A percentile compares a stretch with the other conserved stretches of the same genome.
Evolutionary conservation across 2,888 invertebrate genomes (phyloP).

Genomic region (Exephanes ischioxanthus): DNA sequence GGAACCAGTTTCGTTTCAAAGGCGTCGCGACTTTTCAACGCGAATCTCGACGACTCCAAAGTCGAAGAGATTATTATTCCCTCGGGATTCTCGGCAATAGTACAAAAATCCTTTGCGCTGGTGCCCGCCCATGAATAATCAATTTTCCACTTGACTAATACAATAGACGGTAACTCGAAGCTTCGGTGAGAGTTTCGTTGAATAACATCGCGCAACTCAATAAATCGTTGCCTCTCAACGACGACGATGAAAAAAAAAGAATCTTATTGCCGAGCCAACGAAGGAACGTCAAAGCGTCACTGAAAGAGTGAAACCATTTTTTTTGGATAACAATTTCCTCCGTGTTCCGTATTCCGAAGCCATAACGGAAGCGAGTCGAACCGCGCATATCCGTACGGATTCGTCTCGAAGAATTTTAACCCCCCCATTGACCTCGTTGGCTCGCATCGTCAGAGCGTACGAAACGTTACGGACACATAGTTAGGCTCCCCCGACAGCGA

Average conservation of each 20-base stretch:
- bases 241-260: background rate
- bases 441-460: slow-evolving; percentile 36
- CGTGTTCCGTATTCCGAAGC: background rate
- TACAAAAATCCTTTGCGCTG: slow-evolving; percentile 49
- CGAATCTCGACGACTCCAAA: slow-evolving; percentile 53
- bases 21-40: slow-evolving; percentile 48
- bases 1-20: slow-evolving; percentile 62
- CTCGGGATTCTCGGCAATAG: slow-evolving; percentile 37
- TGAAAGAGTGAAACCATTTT: background rate
- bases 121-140: slow-evolving; percentile 53
- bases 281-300: background rate
- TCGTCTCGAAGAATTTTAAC: slow-evolving; percentile 36
- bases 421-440: slow-evolving; percentile 59
- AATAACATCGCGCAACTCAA: background rate
- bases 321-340: background rate
- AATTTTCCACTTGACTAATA: slow-evolving; percentile 47
- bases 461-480: slow-evolving; percentile 37
- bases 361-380: slow-evolving; percentile 12
- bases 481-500: slow-evolving; percentile 35
- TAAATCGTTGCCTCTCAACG: background rate
- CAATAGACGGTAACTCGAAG: slow-evolving; percentile 21
- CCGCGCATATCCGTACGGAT: slow-evolving; percentile 4
- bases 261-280: background rate
- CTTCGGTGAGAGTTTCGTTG: background rate
- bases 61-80: slow-evolving; percentile 63